Evolutionary conservation across 2,113 vertebrate genomes (phyloP).

Genomic region (Sporophila hypoxantha): DNA sequence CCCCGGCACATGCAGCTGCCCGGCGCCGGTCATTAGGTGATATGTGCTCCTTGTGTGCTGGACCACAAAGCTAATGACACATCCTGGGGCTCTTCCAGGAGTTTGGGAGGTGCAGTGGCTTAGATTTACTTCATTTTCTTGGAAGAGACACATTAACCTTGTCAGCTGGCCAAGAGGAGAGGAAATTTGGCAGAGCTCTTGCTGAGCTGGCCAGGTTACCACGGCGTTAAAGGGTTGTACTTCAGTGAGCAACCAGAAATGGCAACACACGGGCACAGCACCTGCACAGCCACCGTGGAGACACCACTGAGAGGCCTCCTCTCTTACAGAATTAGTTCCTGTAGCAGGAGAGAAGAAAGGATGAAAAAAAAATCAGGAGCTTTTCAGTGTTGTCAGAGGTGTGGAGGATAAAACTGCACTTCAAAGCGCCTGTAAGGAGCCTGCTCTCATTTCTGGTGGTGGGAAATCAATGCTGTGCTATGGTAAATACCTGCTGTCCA

Average conservation of each 20-base stretch:
- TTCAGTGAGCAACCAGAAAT: conserved; percentile 26
- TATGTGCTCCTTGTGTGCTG: not conserved
- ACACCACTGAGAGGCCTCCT: not conserved
- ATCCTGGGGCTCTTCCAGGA: not conserved
- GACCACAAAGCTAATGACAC: not conserved
- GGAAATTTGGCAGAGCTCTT: conserved; percentile 9
- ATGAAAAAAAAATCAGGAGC: not conserved
- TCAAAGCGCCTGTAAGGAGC: not conserved
- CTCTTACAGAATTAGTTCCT: not conserved
- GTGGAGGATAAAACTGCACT: not conserved
- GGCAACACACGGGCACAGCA: not conserved
- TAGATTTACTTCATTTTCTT: conserved; percentile 36
- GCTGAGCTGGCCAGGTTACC: conserved; percentile 15
- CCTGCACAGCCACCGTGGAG: not conserved
- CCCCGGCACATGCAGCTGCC: not conserved
- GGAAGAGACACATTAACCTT: conserved; percentile 37
- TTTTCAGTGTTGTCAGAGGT: not conserved
- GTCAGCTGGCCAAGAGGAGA: conserved; percentile 10
- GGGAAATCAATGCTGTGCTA: not conserved
- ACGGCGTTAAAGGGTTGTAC: not conserved
- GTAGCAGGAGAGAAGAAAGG: not conserved
- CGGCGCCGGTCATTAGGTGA: not conserved
- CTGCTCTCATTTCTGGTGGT: not conserved
- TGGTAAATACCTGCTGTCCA: not conserved
- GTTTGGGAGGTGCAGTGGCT: not conserved